phyloP scores from a whole-genome alignment of 2,888 invertebrate genomes.

The Caprella mutica region DNA sequence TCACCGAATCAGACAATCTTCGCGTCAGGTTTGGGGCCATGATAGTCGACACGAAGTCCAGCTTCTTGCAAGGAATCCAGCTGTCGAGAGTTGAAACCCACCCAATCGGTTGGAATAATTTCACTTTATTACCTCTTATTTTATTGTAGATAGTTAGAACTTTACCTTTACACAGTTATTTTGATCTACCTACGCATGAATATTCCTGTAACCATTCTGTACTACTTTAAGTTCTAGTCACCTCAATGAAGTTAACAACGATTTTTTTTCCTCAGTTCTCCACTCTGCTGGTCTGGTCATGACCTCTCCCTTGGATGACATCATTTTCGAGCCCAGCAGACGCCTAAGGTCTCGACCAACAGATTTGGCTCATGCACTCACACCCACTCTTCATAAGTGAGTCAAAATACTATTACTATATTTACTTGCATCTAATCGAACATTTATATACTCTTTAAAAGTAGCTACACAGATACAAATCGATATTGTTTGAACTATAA shows the following conservation, averaged over 20 bases:
- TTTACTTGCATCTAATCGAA: too few relatives aligned
- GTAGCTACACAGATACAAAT: too few relatives aligned
- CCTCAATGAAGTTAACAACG: too few relatives aligned
- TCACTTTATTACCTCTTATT: neutral
- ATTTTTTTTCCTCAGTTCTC: slow-evolving; percentile 14
- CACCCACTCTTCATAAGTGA: slow-evolving; percentile 26
- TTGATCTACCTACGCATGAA: slow-evolving; percentile 7
- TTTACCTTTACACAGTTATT: slow-evolving; percentile 2
- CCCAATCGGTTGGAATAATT: slow-evolving; percentile 18
- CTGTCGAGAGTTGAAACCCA: slow-evolving; percentile 22
- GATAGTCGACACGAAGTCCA: slow-evolving; percentile 47
- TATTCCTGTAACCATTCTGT: slow-evolving; percentile 9
- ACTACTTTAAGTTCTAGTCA: too few relatives aligned
- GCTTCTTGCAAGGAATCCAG: slow-evolving; percentile 24
- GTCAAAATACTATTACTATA: neutral
- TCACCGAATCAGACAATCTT: slow-evolving; percentile 44
- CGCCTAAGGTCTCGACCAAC: slow-evolving; percentile 15
- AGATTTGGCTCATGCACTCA: slow-evolving; percentile 26
- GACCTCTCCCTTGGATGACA: slow-evolving; percentile 18
- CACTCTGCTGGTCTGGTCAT: slow-evolving; percentile 29
- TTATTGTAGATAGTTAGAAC: neutral
- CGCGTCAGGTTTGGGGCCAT: slow-evolving; percentile 53
- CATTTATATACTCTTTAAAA: too few relatives aligned
- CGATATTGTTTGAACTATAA: too few relatives aligned
- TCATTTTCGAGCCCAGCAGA: slow-evolving; percentile 13